Percentiles rank a stretch among this genome's conserved stretches.
Evolutionary conservation across 2,113 vertebrate genomes (phyloP).

Genomic region (Chrysochloris asiatica): DNA sequence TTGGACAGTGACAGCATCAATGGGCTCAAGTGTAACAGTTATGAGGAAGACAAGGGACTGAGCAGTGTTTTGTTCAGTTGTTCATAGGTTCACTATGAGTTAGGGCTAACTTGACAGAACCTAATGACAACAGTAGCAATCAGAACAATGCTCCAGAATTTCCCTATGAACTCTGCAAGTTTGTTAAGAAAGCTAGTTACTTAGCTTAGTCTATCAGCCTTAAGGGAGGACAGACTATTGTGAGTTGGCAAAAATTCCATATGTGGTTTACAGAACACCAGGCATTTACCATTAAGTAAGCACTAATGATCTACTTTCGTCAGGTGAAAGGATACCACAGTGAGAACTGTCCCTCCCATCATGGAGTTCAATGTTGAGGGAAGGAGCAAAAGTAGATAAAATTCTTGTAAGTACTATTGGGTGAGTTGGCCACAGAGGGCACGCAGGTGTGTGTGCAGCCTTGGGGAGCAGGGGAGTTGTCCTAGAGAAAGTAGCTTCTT

Average conservation of each 20-base stretch:
- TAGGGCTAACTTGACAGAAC: no score
- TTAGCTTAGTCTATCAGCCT: background rate
- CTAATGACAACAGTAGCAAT: background rate
- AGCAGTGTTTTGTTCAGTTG: no score
- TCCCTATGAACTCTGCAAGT: background rate
- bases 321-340: background rate
- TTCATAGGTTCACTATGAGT: no score
- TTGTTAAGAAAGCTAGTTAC: background rate
- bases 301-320: background rate
- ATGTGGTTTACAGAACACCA: background rate
- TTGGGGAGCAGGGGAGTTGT: background rate
- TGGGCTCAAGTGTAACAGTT: no score
- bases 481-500: background rate
- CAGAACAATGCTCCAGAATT: background rate
- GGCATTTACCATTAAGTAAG: background rate
- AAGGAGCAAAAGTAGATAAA: background rate
- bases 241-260: background rate
- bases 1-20: no score
- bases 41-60: no score
- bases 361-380: background rate
- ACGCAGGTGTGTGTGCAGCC: background rate
- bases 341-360: background rate
- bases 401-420: background rate
- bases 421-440: background rate
- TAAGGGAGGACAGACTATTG: background rate